Evolutionary conservation across 2,888 invertebrate genomes (phyloP), one percentile per base, ranked within the genome.

Genomic region (Xylophagus ater): DNA sequence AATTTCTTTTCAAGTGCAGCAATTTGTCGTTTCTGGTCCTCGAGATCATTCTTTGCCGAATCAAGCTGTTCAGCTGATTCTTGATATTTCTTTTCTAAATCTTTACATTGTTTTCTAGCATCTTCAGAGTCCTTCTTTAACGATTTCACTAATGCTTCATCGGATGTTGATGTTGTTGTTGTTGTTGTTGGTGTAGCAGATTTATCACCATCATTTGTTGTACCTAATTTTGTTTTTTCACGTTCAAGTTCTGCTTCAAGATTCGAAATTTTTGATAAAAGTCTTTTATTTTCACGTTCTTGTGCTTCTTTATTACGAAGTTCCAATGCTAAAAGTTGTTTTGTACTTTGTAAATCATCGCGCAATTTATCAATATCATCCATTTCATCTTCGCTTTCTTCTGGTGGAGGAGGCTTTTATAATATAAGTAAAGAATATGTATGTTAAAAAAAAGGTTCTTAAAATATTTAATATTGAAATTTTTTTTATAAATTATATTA

Each of bases 311-410:
- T 88, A 56, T 86, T 86, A 54, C 83, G 72, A 50, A 89, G 67
- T 66, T 90, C 90, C 42, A 87, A 71, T 10, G 88, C 88, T 44
- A 90, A 66, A 71, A 90, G 78, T 67, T 90, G 89, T 62, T 90
- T 90, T 6, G 88, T 88, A 42, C 88, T 88, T 58, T 90, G 89
- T 25, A 90, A 72, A 59, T 90, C 90, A 57, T 90, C 90, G 50
- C 89, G 73, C 13, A 88, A 80, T 57, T 82, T 85, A 55, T 90
- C 90, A 50, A 90, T 89, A 55, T 90, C 90, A 51, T 90, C 89
- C 72, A 88, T 76, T 55, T 89, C 89, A 57, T 89, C 88, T 12
- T 74, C 76, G 51, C 81, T 83, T 39, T 76, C 76, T 52, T 75
- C 76, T n/a, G 70, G 58, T 25, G 47, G 43, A 26, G 46, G 37